Evolutionary conservation across 1,140 invertebrate genomes (phyloP).

Genomic region (Zophobas atratus): DNA sequence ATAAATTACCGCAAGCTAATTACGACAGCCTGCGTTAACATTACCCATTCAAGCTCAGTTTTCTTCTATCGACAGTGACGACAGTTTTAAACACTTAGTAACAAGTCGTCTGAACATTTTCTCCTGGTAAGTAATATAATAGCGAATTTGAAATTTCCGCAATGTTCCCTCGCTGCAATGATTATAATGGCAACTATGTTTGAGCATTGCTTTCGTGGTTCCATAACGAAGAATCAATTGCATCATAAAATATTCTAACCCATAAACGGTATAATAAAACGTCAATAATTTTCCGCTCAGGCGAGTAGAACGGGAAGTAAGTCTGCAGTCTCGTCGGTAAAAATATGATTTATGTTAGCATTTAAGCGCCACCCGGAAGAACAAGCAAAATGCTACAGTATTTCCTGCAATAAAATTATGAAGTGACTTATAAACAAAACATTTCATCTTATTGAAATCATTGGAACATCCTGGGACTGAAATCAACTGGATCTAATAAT

Average conservation of each 20-base stretch:
- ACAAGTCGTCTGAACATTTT: too few relatives aligned
- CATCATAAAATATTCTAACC: slow-evolving; percentile 45
- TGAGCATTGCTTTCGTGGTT: slow-evolving; percentile 11
- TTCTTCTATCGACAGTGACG: too few relatives aligned
- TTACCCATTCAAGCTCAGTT: too few relatives aligned
- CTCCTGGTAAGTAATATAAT: not conserved
- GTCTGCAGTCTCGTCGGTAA: slow-evolving; percentile 46
- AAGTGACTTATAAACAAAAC: slow-evolving; percentile 26
- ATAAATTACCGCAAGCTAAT: too few relatives aligned
- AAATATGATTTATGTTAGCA: slow-evolving; percentile 46
- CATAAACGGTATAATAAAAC: slow-evolving; percentile 49
- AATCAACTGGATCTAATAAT: slow-evolving; percentile 14
- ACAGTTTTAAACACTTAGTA: too few relatives aligned
- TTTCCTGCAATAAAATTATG: slow-evolving; percentile 6
- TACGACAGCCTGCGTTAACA: too few relatives aligned
- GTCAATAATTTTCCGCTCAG: slow-evolving; percentile 49
- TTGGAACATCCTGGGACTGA: not conserved
- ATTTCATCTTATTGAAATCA: slow-evolving; percentile 17
- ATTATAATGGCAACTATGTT: slow-evolving; percentile 1
- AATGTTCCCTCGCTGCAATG: not conserved
- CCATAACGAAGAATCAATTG: slow-evolving; percentile 40
- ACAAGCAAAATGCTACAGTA: not conserved
- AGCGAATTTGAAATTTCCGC: not conserved
- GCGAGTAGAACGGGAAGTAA: slow-evolving; percentile 44
- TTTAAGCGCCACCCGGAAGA: slow-evolving; percentile 22